Evolutionary conservation across 2,888 invertebrate species (phyloP).

Genomic region (Cephus sareptanus): DNA sequence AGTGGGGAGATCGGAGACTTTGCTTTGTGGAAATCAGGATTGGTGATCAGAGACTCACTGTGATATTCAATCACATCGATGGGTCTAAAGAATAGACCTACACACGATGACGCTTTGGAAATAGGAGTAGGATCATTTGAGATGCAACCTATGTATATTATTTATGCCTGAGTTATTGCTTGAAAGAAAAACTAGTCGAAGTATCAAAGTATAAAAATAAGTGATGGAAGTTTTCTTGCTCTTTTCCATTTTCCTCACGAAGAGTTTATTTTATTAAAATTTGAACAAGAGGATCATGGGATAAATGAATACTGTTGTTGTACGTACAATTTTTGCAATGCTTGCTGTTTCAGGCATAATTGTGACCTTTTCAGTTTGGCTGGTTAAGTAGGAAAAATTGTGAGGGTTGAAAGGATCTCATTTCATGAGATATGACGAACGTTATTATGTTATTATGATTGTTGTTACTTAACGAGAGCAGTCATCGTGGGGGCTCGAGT

Average conservation of each 20-base stretch:
- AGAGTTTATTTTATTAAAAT: background rate
- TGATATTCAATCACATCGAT: too few relatives aligned
- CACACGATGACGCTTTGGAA: too few relatives aligned
- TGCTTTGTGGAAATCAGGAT: too few relatives aligned
- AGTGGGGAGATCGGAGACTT: too few relatives aligned
- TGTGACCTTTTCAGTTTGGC: background rate
- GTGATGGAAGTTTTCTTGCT: background rate
- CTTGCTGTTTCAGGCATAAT: background rate
- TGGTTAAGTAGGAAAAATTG: background rate
- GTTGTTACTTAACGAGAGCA: conserved; percentile 22
- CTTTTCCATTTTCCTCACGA: background rate
- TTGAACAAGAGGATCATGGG: background rate
- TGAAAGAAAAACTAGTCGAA: background rate
- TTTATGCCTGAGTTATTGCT: too few relatives aligned
- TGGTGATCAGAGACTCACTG: too few relatives aligned
- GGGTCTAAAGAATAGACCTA: too few relatives aligned
- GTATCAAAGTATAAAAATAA: background rate
- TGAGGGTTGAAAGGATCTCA: background rate
- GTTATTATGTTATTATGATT: conserved; percentile 30
- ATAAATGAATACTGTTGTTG: background rate
- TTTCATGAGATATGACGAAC: conserved; percentile 20
- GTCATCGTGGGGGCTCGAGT: conserved; percentile 7
- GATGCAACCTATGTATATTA: too few relatives aligned
- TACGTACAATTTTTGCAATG: background rate
- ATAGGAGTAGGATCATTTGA: too few relatives aligned